Evolutionary conservation across 2,113 vertebrate species (phyloP).

Genomic region (Ophthalmolycus amberensis): DNA sequence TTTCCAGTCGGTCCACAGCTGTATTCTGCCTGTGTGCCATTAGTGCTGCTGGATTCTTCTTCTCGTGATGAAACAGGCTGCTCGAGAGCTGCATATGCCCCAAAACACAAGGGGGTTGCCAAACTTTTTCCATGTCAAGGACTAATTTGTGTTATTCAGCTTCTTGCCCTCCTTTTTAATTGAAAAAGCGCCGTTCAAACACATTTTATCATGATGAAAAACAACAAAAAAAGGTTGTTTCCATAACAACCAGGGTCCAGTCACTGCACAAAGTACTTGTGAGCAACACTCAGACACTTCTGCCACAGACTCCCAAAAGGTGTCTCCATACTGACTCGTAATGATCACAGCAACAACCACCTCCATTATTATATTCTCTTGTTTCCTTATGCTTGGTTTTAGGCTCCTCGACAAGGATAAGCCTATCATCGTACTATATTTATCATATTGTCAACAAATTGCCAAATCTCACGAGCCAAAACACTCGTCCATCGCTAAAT

Average conservation of each 20-base stretch:
- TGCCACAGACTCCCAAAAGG: neutral
- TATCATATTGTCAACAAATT: neutral
- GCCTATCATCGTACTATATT: fast-evolving
- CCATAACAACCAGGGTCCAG: slow-evolving; percentile 57
- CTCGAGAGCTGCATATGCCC: neutral
- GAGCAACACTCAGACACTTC: slow-evolving; percentile 20
- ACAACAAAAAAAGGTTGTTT: slow-evolving; percentile 40
- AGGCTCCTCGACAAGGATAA: neutral
- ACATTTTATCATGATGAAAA: slow-evolving; percentile 12
- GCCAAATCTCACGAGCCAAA: neutral
- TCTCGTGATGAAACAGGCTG: neutral
- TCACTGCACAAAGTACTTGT: slow-evolving; percentile 9
- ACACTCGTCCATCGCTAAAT: neutral
- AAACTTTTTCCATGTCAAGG: slow-evolving; percentile 24
- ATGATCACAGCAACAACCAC: neutral
- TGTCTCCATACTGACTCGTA: slow-evolving; percentile 11
- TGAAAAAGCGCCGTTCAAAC: slow-evolving; percentile 1
- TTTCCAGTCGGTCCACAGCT: neutral
- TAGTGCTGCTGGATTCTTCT: neutral
- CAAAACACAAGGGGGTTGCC: neutral
- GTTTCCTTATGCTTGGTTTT: neutral
- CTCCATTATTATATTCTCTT: neutral
- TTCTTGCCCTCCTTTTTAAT: neutral
- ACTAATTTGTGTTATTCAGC: slow-evolving; percentile 6
- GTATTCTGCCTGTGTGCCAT: neutral